Evolutionary conservation across 2,797 vertebrate species (phyloP).

Genomic region (Moxostoma hubbsi): DNA sequence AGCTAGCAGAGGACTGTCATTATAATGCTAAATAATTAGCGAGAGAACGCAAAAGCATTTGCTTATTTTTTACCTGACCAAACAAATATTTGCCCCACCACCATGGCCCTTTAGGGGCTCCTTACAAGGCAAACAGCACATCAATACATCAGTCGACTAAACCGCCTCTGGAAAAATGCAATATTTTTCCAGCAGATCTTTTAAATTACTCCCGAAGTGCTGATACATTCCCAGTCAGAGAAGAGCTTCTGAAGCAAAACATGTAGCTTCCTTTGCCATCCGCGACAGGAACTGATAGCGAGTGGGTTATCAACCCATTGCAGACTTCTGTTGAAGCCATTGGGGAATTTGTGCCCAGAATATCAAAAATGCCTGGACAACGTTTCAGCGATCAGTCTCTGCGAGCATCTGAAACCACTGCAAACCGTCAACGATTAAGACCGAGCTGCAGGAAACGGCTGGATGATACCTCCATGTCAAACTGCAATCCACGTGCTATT

Average conservation of each 20-base stretch:
- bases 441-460: slow-evolving; percentile 61
- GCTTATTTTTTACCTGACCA: no score
- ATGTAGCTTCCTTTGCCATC: slow-evolving; percentile 15
- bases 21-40: no score
- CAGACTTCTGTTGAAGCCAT: slow-evolving; percentile 39
- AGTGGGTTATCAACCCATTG: slow-evolving; percentile 42
- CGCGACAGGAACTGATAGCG: slow-evolving; percentile 25
- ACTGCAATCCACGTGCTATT: slow-evolving; percentile 67
- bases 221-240: not conserved
- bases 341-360: slow-evolving; percentile 18
- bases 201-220: slow-evolving; percentile 31
- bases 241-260: slow-evolving; percentile 22
- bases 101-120: no score
- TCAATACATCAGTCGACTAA: not conserved
- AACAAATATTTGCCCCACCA: no score
- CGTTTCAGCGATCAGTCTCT: slow-evolving; percentile 1
- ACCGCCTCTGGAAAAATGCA: not conserved
- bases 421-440: slow-evolving; percentile 52
- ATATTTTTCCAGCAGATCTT: slow-evolving; percentile 10
- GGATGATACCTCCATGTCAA: slow-evolving; percentile 69
- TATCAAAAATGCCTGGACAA: slow-evolving; percentile 1
- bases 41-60: no score
- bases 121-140: not conserved
- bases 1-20: no score
- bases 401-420: slow-evolving; percentile 14